phyloP scores from a whole-genome alignment of 2,113 vertebrate genomes.

The Planiliza haematocheilus region DNA sequence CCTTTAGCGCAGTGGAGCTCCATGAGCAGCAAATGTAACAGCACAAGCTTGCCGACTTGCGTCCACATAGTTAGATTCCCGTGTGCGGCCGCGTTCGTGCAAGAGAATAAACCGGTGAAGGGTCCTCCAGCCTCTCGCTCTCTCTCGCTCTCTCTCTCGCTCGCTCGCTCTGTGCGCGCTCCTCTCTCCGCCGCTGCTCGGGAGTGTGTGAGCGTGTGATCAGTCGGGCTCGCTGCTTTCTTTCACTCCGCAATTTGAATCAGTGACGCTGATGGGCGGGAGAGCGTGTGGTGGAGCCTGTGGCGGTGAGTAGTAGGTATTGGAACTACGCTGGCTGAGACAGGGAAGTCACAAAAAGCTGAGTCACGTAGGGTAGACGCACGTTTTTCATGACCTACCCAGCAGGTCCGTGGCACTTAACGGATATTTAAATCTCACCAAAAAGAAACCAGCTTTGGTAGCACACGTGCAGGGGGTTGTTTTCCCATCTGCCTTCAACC shows the following conservation, averaged over 20 bases:
- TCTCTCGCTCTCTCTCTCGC: too few relatives aligned
- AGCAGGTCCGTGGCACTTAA: too few relatives aligned
- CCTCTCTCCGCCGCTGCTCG: slow-evolving; percentile 14
- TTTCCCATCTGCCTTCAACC: too few relatives aligned
- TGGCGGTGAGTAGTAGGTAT: slow-evolving; percentile 27
- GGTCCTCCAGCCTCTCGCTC: slow-evolving; percentile 42
- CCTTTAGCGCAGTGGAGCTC: slow-evolving; percentile 77
- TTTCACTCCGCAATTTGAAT: slow-evolving; percentile 73
- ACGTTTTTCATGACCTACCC: not conserved
- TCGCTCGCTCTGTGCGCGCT: slow-evolving; percentile 12
- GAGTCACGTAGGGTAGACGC: slow-evolving; percentile 18
- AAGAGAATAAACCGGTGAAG: slow-evolving; percentile 41
- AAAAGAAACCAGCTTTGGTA: too few relatives aligned
- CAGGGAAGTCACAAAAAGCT: slow-evolving; percentile 11
- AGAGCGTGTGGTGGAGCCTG: slow-evolving; percentile 31
- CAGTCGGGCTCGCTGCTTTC: slow-evolving; percentile 42
- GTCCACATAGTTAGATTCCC: slow-evolving; percentile 83
- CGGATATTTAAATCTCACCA: too few relatives aligned
- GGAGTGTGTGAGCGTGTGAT: slow-evolving; percentile 45
- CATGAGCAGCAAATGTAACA: slow-evolving; percentile 81
- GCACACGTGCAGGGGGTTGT: too few relatives aligned
- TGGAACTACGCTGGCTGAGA: not conserved
- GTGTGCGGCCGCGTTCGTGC: slow-evolving; percentile 58
- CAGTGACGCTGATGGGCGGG: slow-evolving; percentile 82
- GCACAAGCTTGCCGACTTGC: slow-evolving; percentile 78